Base-by-base conservation (phyloP, 2,113 vertebrate genomes). In the Notothenia coriiceps region DNA sequence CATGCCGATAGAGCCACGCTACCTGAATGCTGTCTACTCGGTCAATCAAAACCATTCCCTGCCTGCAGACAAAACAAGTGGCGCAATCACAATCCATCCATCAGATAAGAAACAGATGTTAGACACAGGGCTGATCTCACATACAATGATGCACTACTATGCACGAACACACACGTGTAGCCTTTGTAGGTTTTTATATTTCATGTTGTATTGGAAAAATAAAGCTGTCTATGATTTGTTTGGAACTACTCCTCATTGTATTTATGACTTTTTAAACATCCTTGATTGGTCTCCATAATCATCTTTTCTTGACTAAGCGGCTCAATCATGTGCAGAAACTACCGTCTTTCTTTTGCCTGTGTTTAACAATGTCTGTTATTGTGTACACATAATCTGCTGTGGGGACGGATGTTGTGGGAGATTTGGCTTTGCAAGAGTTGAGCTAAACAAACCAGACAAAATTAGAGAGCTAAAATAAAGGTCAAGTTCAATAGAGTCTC, bases 31-130 rank as follows among this genome's bases (percentile, higher is more conserved):
- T 91, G 93, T 93, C 91, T 89, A 65, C 86, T 79, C 40, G 75
- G 77, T 80, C 76, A 87, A 94, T 94, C 92, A 84, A 90, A 94
- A 87, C 84, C 69, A 83, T 88, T 70, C 80, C 51, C 67, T 2
- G 77, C 70, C 80, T 88, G 80, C 71, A 95, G 92, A 93, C 91
- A 91, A 88, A 94, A 94, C 90, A 94, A 78, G 77, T 70, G 76
- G 77, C 50, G 75, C 86, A 91, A 91, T 91, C 87, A 82, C 75
- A 78, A 70, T 87, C 64, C 57, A 74, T 68, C 68, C 77, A 91
- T 92, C 86, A 89, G 89, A 94, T 93, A 88, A 89, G 67, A 85
- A 91, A 82, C 92, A 91, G 88, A 91, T 88, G 90, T 82, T 80
- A 78, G 67, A 62, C 52, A 76, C 35, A 63, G 63, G 57, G 54